A percentile compares a stretch with the other conserved stretches of the same genome.
Conservation (phyloP, 2,888 invertebrate genomes). For the Parelbella ahira region DNA sequence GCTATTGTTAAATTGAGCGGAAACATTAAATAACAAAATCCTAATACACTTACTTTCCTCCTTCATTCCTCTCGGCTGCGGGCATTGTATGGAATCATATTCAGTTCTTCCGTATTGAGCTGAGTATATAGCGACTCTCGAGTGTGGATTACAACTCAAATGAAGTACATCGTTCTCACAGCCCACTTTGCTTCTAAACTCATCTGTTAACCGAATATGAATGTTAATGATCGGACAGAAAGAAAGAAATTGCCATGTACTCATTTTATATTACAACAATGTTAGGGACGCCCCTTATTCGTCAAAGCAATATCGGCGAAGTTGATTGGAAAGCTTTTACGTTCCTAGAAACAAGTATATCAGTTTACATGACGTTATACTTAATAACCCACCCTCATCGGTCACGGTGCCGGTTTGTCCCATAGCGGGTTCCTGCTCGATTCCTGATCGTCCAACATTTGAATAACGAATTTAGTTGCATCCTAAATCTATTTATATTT, state of each 20-base stretch:
- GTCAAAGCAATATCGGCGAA: background rate
- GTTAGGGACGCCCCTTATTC: slow-evolving; percentile 3
- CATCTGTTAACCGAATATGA: slow-evolving; percentile 81
- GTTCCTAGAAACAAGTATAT: too few relatives aligned
- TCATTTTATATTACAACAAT: slow-evolving; percentile 1
- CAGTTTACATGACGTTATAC: slow-evolving; percentile 1
- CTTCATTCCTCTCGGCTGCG: slow-evolving; percentile 90
- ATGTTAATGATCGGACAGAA: background rate
- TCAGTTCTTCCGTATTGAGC: slow-evolving; percentile 95
- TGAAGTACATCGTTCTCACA: slow-evolving; percentile 95
- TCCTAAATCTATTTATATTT: too few relatives aligned
- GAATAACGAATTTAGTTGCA: too few relatives aligned
- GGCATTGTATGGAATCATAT: slow-evolving; percentile 92
- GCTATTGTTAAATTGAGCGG: too few relatives aligned
- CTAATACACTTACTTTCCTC: slow-evolving; percentile 87
- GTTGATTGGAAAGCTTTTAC: too few relatives aligned
- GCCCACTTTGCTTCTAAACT: slow-evolving; percentile 95
- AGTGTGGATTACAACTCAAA: slow-evolving; percentile 92
- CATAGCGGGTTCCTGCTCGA: too few relatives aligned
- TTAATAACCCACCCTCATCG: too few relatives aligned
- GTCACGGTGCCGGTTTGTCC: too few relatives aligned
- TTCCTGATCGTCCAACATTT: too few relatives aligned
- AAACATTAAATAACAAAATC: too few relatives aligned
- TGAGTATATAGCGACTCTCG: slow-evolving; percentile 94
- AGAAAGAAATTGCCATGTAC: too few relatives aligned